Evolutionary conservation across 2,888 invertebrate species (phyloP).

Genomic region (Eristalinus sepulchralis): DNA sequence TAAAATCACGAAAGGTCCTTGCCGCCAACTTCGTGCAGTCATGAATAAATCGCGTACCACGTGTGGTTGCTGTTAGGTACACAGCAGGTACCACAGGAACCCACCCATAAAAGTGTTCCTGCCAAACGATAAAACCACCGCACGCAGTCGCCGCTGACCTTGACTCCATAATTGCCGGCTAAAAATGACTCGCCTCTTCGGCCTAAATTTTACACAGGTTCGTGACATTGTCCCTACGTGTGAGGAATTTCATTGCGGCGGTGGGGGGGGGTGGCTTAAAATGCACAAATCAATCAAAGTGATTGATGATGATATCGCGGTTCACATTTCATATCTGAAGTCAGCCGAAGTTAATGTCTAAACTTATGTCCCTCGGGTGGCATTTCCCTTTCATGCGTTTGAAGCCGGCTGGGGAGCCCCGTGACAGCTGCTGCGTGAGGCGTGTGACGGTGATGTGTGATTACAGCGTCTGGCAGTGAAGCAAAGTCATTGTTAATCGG

Average conservation of each 20-base stretch:
- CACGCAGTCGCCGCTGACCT: slow-evolving; percentile 15
- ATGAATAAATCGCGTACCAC: too few relatives aligned
- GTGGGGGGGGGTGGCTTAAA: not conserved
- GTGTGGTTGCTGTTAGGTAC: too few relatives aligned
- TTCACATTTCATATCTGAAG: not conserved
- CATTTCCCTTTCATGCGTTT: too few relatives aligned
- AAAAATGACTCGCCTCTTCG: not conserved
- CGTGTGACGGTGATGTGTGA: not conserved
- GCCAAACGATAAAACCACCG: not conserved
- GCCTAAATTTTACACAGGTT: too few relatives aligned
- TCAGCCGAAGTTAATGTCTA: not conserved
- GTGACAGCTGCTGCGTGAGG: too few relatives aligned
- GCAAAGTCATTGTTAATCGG: too few relatives aligned
- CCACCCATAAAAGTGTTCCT: not conserved
- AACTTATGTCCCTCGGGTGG: not conserved
- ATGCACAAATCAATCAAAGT: slow-evolving; percentile 11
- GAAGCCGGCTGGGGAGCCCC: too few relatives aligned
- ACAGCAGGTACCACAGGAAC: too few relatives aligned
- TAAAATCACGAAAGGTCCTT: too few relatives aligned
- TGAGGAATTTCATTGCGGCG: not conserved
- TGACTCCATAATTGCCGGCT: not conserved
- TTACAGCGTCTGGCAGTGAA: too few relatives aligned
- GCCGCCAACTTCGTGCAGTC: too few relatives aligned
- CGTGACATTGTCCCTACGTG: too few relatives aligned
- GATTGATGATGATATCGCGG: not conserved